Evolutionary conservation across 2,888 invertebrate species (phyloP), one percentile per base, ranked within the genome.

Genomic region (Leucoma salicis): DNA sequence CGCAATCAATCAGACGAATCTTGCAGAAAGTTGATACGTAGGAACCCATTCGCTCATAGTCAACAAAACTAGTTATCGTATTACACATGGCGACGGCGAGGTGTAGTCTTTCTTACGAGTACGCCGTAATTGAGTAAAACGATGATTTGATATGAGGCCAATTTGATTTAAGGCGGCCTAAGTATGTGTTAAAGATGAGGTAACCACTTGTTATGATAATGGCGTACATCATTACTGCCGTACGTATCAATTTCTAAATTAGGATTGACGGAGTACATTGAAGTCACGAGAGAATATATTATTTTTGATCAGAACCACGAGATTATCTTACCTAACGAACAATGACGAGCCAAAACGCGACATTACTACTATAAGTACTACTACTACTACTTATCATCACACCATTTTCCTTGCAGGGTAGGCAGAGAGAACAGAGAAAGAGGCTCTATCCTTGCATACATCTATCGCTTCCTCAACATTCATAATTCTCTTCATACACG

Each of bases 161-260:
- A 55, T 57, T 52, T 46, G 46, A 55, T 57, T 52, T 46, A 43
- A 29, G 12, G 31, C 39, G 38, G 42, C 44, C 35, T 46, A 37
- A 31, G 38, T 31, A 38, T 53, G 52, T 42, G 45, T 16, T n/a
- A 14, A 24, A 11, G 33, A 25, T 44, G 43, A 44, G 16, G 31
- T 41, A 41, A 29, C 31, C 43, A 48, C 39, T 56, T 38, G 29
- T 29, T 29, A 13, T 8, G 13, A 3, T 29, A 2, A 8, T 29
- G n/a, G n/a, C n/a, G n/a, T n/a, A n/a, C n/a, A n/a, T n/a, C n/a
- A n/a, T n/a, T n/a, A n/a, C n/a, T n/a, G n/a, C n/a, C n/a, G n/a
- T n/a, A n/a, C 1, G n/a, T 8, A n/a, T 11, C 13, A 13, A 18
- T 18, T 18, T 18, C 16, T 11, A 33, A 18, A 12, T 18, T 16